Evolutionary conservation across 2,888 invertebrate species (phyloP).

Genomic region (Drosophila trichaetosa): DNA sequence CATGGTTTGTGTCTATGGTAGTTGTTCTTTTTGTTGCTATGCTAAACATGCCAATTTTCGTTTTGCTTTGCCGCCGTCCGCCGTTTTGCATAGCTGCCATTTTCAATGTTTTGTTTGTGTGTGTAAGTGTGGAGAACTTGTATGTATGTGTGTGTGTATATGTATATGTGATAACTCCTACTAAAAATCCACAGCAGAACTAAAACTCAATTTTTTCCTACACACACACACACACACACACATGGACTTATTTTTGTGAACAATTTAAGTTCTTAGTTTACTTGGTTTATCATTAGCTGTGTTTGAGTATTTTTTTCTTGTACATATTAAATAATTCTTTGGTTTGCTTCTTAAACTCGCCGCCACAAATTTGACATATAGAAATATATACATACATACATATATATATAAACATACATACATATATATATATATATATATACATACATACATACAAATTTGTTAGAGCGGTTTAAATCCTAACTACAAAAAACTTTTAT

Average conservation of each 20-base stretch:
- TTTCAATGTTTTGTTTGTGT: not conserved
- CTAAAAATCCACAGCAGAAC: not conserved
- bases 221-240: not conserved
- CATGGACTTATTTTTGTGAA: not conserved
- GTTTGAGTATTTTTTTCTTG: not conserved
- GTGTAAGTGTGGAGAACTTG: not conserved
- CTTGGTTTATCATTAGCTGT: not conserved
- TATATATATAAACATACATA: not conserved
- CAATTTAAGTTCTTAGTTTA: not conserved
- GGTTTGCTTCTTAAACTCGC: not conserved
- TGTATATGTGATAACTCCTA: not conserved
- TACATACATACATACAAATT: not conserved
- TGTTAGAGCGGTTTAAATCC: not conserved
- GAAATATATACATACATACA: not conserved
- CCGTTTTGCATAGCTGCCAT: not conserved
- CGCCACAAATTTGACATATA: not conserved
- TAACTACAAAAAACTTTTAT: constrained; percentile 5
- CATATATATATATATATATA: not conserved
- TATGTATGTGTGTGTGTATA: not conserved
- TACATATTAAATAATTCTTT: not conserved
- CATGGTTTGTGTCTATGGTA: not conserved
- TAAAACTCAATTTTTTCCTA: not conserved
- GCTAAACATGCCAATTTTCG: not conserved
- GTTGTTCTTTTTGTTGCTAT: not conserved
- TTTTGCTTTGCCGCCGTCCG: not conserved